Base-by-base conservation (phyloP, 37 sponge, comb jelly and placozoan species). In the Ianthella basta region DNA sequence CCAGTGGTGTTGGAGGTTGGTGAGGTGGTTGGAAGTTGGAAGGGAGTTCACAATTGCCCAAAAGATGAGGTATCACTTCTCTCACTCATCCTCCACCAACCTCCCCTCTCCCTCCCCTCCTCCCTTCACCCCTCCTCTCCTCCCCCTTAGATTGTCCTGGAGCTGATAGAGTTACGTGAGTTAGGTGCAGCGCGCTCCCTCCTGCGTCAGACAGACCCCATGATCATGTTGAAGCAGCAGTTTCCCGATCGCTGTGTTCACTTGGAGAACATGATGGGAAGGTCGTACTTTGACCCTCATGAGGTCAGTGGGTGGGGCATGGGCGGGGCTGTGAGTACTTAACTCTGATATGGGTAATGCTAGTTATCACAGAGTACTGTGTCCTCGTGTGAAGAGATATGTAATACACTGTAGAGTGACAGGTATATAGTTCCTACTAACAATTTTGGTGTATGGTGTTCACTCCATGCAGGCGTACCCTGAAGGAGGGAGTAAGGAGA, bases 401-500 rank as follows among this genome's bases (percentile, higher is more conserved):
- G n/a, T n/a, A n/a, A n/a, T n/a, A n/a, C n/a, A n/a, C n/a, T n/a
- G n/a, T n/a, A n/a, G n/a, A n/a, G 44, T 16, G 77, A 36, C n/a
- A 25, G 25, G 37, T 29, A 16, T n/a, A n/a, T n/a, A n/a, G n/a
- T n/a, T n/a, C 15, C 18, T n/a, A n/a, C n/a, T n/a, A n/a, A n/a
- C n/a, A n/a, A n/a, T n/a, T n/a, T 4, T 5, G 24, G 24, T 10
- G 8, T 70, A 4, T 70, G 72, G 20, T 19, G 35, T 27, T 44
- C 50, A 44, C 50, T 44, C 33, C 41, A 0, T 57, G 18, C 67
- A 91, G 90, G 99, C 97, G 18, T 98, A 98, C 80, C 93, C 99
- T 50, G 97, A 98, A 32, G 97, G 97, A 0, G 93, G 97, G 61
- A 96, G 92, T 79, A 98, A 98, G 82, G 99, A 98, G 87, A 98